Percentiles rank a stretch among this genome's conserved stretches.
Conservation (phyloP, 2,888 invertebrate species). For the Athetis lepigone region DNA sequence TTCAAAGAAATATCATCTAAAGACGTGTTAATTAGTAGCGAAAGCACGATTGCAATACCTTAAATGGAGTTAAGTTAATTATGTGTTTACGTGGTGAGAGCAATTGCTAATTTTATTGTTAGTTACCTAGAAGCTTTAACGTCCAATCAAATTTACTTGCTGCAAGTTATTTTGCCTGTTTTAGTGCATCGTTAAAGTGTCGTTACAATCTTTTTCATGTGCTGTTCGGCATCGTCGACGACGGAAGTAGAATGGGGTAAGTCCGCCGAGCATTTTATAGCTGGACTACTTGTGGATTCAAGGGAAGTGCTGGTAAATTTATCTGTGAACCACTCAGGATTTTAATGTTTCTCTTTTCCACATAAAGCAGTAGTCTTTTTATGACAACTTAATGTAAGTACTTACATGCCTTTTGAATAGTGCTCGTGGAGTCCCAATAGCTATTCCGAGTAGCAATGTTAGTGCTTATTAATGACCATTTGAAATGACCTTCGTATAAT, state of each 20-base stretch:
- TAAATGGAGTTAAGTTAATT: conserved; percentile 65
- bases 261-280: conserved; percentile 79
- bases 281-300: conserved; percentile 83
- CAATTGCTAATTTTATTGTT: conserved; percentile 72
- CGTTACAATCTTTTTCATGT: conserved; percentile 89
- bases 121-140: conserved; percentile 81
- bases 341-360: conserved; percentile 68
- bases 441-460: conserved; percentile 31
- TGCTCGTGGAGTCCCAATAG: conserved; percentile 35
- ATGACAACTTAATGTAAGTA: conserved; percentile 64
- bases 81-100: conserved; percentile 70
- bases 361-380: conserved; percentile 70
- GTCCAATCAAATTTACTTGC: conserved; percentile 81
- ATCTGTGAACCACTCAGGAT: conserved; percentile 68
- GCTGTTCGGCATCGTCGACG: conserved; percentile 77
- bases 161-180: conserved; percentile 77
- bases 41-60: conserved; percentile 53
- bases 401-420: conserved; percentile 45
- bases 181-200: conserved; percentile 85
- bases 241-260: conserved; percentile 91
- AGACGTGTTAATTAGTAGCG: no score
- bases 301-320: conserved; percentile 70
- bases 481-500: not conserved
- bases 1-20: conserved; percentile 12
- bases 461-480: conserved; percentile 10